These are phyloP conservation scores for Epirrhoe tristata DNA, from an alignment of 2,888 invertebrate genomes.

Conservation along the genomic window DNA sequence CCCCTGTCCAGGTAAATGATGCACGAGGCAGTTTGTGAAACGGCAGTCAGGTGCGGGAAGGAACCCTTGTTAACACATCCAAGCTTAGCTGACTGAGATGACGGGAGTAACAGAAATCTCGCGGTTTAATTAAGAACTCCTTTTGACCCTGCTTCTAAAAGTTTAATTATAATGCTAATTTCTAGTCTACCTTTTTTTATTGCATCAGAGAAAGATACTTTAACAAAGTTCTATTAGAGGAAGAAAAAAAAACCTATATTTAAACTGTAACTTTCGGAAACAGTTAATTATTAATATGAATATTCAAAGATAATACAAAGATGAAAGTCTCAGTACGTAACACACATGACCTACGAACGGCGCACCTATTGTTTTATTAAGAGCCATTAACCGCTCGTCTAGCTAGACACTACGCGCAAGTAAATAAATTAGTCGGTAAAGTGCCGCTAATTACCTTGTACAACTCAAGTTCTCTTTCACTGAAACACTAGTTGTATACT, in stretches of 20 bases:
- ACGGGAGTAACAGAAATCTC: constrained; percentile 20
- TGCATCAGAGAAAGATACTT: neutral
- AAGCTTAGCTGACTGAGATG: constrained; percentile 19
- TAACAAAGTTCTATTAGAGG: neutral
- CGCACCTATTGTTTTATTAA: constrained; percentile 66
- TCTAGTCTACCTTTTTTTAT: neutral
- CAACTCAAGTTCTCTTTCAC: constrained; percentile 64
- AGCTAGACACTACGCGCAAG: constrained; percentile 67
- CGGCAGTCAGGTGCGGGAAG: constrained; percentile 30
- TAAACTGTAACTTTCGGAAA: neutral
- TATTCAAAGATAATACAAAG: neutral
- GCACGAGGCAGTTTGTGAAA: constrained; percentile 80
- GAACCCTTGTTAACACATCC: constrained; percentile 27
- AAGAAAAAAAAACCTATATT: neutral
- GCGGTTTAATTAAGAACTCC: constrained; percentile 5
- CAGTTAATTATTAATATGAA: neutral
- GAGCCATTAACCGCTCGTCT: constrained; percentile 65
- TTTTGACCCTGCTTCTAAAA: neutral
- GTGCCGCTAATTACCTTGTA: constrained; percentile 69
- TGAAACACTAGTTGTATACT: constrained; percentile 55
- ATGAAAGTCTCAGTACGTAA: constrained; percentile 41
- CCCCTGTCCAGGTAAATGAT: constrained; percentile 81
- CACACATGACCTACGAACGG: constrained; percentile 49
- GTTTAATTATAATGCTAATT: constrained; percentile 2
- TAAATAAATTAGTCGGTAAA: constrained; percentile 75